Conservation (phyloP, 2,797 vertebrate species). For the Thalassophryne amazonica region DNA sequence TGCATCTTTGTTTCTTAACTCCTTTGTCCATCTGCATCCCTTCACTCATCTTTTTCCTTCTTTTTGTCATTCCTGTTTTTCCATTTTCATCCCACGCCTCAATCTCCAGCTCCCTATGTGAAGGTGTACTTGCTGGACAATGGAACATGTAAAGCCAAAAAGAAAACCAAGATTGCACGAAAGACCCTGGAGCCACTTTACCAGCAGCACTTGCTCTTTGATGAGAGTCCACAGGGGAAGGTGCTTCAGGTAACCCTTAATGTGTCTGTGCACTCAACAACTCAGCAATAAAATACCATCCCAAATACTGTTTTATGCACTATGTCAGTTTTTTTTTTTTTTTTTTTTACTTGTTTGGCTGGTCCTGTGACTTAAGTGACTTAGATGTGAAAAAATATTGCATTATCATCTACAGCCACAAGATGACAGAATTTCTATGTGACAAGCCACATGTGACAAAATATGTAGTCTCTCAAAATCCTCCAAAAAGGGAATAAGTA, state of each 20-base stretch:
- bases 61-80: neutral
- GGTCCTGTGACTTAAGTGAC: no score
- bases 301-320: no score
- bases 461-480: no score
- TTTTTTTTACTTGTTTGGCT: no score
- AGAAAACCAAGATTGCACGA: conserved; percentile 99
- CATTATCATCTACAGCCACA: no score
- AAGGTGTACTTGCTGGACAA: conserved; percentile 98
- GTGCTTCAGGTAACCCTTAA: conserved; percentile 89
- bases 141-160: conserved; percentile 96
- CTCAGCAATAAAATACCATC: no score
- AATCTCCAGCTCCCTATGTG: conserved; percentile 90
- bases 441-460: no score
- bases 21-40: conserved; percentile 68
- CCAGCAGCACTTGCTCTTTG: conserved; percentile 95
- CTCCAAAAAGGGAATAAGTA: no score
- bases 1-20: neutral
- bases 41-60: conserved; percentile 40
- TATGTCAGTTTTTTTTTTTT: no score
- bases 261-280: no score
- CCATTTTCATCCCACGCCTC: neutral
- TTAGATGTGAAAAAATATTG: no score
- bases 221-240: conserved; percentile 96
- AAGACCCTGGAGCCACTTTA: conserved; percentile 99
- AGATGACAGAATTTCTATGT: no score